Evolutionary conservation across 2,888 invertebrate genomes (phyloP), one percentile per base, ranked within the genome.

Genomic region (Alcis repandata): DNA sequence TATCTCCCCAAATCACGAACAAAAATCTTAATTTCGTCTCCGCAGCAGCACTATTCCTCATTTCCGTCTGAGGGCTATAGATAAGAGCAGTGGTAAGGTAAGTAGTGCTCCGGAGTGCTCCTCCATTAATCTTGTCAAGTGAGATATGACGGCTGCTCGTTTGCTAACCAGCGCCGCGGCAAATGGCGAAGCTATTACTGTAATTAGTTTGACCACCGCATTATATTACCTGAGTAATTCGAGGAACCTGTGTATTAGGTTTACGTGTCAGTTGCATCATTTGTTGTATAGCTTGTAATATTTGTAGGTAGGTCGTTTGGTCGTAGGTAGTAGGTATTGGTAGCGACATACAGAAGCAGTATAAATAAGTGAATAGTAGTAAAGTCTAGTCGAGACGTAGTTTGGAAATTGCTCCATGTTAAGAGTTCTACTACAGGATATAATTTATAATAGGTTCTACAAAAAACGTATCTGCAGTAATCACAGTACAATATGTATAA

Each of bases 141-240:
- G 40, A 56, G 56, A 51, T 65, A 65, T 65, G 65, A 65, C 56
- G 51, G 60, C 45, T 54, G 15, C 59, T 64, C 59, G 60, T 65
- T 65, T 60, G 65, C 65, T 56, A 57, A 64, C 43, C 60, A 60
- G 49, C 43, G 54, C 51, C 36, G 41, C 45, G 51, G 65, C 60
- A 49, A 60, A 65, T 59, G 59, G 60, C 51, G 33, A 17, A 56
- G 46, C 60, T 60, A 65, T 65, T 65, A 60, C 33, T 40, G 40
- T 60, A 65, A 65, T 65, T 65, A 65, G 65, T 60, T 65, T 64
- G 59, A 63, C 63, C 57, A 56, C 56, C n/a, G 41, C 43, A 10
- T 13, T 32, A 41, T 41, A 60, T 36, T 33, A 60, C 56, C 45
- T 20, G 53, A 46, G 46, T 46, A 8, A 33, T 27, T 27, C 27